These are phyloP conservation scores for Acanthococcus lagerstroemiae DNA, from an alignment of 2,888 invertebrate genomes.

Conservation along the genomic window DNA sequence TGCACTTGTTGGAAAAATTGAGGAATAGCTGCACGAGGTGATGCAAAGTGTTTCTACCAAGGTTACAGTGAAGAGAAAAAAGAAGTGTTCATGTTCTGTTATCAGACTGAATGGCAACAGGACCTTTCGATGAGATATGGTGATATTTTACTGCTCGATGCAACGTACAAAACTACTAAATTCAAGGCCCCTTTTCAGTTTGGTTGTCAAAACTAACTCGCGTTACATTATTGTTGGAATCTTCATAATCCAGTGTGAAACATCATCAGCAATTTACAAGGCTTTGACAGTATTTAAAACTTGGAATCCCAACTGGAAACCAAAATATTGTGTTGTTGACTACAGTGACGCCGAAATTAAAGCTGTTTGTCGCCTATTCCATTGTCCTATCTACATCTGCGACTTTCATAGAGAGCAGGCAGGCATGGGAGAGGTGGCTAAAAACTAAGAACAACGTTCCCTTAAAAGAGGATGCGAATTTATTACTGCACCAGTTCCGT, in stretches of 20 bases:
- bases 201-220: neutral
- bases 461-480: neutral
- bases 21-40: neutral
- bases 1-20: neutral
- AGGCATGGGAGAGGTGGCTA: neutral
- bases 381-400: neutral
- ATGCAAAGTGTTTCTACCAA: neutral
- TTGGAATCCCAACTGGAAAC: neutral
- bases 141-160: neutral
- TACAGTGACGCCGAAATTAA: constrained; percentile 6
- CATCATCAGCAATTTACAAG: neutral
- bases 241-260: neutral
- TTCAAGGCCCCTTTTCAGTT: neutral
- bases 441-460: neutral
- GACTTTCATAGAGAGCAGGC: neutral
- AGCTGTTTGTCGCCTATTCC: neutral
- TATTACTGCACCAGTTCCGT: neutral
- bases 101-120: neutral
- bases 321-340: neutral
- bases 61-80: neutral
- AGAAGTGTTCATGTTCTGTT: neutral
- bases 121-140: neutral
- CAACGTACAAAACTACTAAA: constrained; percentile 3
- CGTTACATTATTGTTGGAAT: neutral
- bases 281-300: neutral